These are phyloP conservation scores for Istiophorus platypterus DNA, from an alignment of 2,113 vertebrate genomes.

Conservation along the genomic window DNA sequence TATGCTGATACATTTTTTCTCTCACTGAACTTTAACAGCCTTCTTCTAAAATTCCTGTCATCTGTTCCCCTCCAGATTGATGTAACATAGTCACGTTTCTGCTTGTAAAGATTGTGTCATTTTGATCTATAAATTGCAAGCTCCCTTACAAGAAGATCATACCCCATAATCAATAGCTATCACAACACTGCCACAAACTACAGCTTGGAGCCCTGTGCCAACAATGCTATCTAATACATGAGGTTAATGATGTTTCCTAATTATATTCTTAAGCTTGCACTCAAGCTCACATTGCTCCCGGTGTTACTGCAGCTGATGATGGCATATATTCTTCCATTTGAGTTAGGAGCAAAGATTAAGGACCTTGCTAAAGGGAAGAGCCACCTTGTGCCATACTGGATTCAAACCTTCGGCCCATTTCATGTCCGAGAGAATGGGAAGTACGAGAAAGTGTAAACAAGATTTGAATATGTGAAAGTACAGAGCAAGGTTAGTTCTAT, in stretches of 20 bases:
- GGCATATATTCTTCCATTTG: slow-evolving; percentile 37
- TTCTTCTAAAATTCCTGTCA: slow-evolving; percentile 26
- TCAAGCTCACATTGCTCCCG: slow-evolving; percentile 35
- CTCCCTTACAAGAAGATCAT: slow-evolving; percentile 42
- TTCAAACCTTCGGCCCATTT: slow-evolving; percentile 59
- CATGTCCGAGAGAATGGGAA: slow-evolving; percentile 59
- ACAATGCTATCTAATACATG: slow-evolving; percentile 65
- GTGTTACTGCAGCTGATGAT: slow-evolving; percentile 34
- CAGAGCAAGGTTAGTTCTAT: slow-evolving; percentile 79
- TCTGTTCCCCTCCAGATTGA: slow-evolving; percentile 30
- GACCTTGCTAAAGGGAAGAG: slow-evolving; percentile 42
- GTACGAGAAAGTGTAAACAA: slow-evolving; percentile 53
- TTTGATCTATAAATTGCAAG: slow-evolving; percentile 47
- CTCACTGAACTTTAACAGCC: neutral
- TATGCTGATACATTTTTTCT: neutral
- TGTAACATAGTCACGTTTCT: slow-evolving; percentile 38
- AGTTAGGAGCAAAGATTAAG: slow-evolving; percentile 55
- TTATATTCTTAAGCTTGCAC: slow-evolving; percentile 56
- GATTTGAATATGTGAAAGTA: slow-evolving; percentile 63
- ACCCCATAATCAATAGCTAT: slow-evolving; percentile 56
- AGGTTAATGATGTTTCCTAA: slow-evolving; percentile 64
- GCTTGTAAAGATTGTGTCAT: slow-evolving; percentile 47
- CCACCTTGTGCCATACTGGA: slow-evolving; percentile 39
- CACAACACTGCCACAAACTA: slow-evolving; percentile 39
- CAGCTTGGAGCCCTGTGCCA: slow-evolving; percentile 42